These are phyloP conservation scores for Atherinomorus stipes DNA, from an alignment of 2,113 vertebrate genomes.

Conservation along the genomic window DNA sequence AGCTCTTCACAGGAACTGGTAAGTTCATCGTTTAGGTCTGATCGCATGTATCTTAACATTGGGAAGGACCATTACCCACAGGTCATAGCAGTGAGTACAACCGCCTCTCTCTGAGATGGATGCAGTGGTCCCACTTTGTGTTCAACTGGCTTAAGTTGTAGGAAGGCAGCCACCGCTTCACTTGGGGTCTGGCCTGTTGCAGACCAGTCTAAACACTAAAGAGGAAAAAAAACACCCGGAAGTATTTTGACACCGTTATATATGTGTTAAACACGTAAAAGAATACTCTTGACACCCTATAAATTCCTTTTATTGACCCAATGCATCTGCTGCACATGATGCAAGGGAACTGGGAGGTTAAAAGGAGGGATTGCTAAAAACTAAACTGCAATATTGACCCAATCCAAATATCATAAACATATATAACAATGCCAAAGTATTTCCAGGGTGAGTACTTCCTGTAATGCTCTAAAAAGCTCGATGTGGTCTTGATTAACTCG, in stretches of 20 bases:
- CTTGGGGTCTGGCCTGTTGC: slow-evolving; percentile 45
- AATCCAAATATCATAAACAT: neutral
- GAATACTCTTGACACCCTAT: neutral
- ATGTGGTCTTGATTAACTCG: slow-evolving; percentile 11
- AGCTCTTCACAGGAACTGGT: slow-evolving; percentile 13
- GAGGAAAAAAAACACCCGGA: slow-evolving; percentile 27
- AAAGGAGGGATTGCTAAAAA: neutral
- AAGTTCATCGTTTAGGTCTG: slow-evolving; percentile 6
- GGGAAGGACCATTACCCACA: slow-evolving; percentile 54
- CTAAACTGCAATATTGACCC: neutral
- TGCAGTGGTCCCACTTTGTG: slow-evolving; percentile 22
- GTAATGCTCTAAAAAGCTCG: slow-evolving; percentile 21
- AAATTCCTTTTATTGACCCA: too few relatives aligned
- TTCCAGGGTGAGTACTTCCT: slow-evolving; percentile 18
- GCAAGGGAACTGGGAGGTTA: too few relatives aligned
- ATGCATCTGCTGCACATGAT: neutral
- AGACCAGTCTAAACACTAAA: neutral
- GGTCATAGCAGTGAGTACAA: slow-evolving; percentile 68
- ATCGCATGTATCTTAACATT: slow-evolving; percentile 9
- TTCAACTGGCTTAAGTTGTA: slow-evolving; percentile 1
- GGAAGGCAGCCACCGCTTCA: slow-evolving; percentile 65
- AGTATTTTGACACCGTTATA: slow-evolving; percentile 22
- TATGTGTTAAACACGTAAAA: neutral
- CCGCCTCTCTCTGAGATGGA: slow-evolving; percentile 28
- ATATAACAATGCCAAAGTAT: slow-evolving; percentile 11